Evolutionary conservation across 2,888 invertebrate species (phyloP), one percentile per base, ranked within the genome.

Genomic region (Tryphoninae sp.): DNA sequence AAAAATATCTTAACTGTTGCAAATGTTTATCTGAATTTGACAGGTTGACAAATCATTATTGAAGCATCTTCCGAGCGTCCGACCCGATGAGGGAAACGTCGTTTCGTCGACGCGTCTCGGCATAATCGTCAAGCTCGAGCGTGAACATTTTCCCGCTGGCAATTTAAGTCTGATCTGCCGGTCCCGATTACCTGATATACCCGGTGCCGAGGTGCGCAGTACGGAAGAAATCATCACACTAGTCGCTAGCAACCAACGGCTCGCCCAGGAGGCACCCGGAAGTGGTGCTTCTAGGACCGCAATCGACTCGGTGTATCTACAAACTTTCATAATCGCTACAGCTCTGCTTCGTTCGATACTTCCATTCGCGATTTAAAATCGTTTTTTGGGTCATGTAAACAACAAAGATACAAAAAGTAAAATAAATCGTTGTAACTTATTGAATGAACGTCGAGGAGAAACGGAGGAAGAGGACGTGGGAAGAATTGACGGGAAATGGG

Each of bases 181-280:
- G 71, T 89, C 91, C 7, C 85, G 72, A 13, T 81, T 91, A 62
- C 89, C 91, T 6, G 90, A 87, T 11, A 85, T 91, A 33, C 82
- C 87, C 11, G 83, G 84, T 9, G 84, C 84, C 2, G 81, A 76
- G 40, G 62, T 85, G 2, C 85, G 88, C 72, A 85, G 83, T 71
- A 88, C 83, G 23, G 88, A 87, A 55, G 87, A 86, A 16, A 86
- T 87, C 19, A 88, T 89, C 9, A 89, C 90, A 0, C 86, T 91
- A 23, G 90, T 89, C 8, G 90, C 90, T 61, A 91, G 88, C 80
- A 92, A 91, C 81, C 89, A 91, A 81, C 88, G 89, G 80, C 87
- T 91, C 11, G 91, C 90, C 1, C 91, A 91, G 78, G 91, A 90
- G 78, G 89, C 89, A 11, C 89, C 89, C 2, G 72, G 19, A 65